Evolutionary conservation across 2,113 vertebrate genomes (phyloP).

Genomic region (Nycticryphes semicollaris): DNA sequence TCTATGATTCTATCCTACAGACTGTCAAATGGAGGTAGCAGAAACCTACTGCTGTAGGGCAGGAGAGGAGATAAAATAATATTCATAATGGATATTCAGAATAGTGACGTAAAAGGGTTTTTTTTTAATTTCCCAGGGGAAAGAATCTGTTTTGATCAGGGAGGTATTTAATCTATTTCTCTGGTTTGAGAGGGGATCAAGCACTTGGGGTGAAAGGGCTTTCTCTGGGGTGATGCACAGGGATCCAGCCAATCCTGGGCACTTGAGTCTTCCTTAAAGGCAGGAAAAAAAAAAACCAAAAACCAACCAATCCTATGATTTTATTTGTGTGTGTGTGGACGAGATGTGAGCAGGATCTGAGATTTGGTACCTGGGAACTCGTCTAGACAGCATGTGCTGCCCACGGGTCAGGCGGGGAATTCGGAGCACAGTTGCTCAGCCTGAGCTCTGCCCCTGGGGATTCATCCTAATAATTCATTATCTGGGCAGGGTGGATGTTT

Average conservation of each 20-base stretch:
- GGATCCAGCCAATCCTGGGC: neutral
- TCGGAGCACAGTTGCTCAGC: neutral
- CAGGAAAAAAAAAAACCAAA: too few species aligned
- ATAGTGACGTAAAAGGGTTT: too few species aligned
- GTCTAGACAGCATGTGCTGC: accelerated
- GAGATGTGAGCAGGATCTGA: neutral
- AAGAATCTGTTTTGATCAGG: neutral
- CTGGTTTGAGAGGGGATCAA: neutral
- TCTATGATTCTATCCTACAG: too few species aligned
- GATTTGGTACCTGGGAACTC: neutral
- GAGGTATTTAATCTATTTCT: neutral
- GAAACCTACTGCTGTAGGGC: neutral
- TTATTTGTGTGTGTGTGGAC: neutral
- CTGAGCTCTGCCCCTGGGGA: neutral
- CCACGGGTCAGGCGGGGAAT: neutral
- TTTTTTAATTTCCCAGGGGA: neutral
- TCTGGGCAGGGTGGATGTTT: neutral
- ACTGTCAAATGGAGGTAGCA: neutral
- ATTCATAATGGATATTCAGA: neutral
- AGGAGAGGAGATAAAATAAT: neutral
- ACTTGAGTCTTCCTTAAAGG: accelerated
- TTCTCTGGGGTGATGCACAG: neutral
- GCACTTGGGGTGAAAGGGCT: neutral
- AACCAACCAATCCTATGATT: accelerated
- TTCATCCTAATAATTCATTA: neutral